These are phyloP conservation scores for Trichogramma pretiosum DNA, from an alignment of 1,140 invertebrate genomes.

Conservation along the genomic window DNA sequence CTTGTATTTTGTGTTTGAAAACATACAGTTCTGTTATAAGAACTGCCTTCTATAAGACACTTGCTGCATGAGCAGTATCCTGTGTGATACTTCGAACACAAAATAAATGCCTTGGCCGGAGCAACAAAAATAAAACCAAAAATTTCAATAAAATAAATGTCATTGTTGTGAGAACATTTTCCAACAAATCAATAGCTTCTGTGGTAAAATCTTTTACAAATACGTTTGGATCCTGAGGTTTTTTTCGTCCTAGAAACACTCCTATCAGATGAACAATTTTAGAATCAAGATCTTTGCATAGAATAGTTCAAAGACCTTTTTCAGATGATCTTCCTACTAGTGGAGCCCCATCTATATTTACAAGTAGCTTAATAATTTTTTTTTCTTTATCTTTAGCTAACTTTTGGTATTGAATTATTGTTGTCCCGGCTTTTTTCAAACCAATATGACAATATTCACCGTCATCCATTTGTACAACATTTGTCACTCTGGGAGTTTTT, in stretches of 20 bases:
- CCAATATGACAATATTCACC: background rate
- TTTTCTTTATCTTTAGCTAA: background rate
- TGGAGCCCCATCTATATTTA: background rate
- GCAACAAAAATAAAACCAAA: background rate
- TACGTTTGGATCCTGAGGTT: background rate
- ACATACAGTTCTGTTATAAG: background rate
- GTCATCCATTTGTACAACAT: background rate
- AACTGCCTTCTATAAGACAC: background rate
- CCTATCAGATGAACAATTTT: background rate
- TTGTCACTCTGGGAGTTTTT: background rate
- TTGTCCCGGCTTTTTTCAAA: background rate
- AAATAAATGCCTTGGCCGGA: background rate
- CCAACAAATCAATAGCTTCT: background rate
- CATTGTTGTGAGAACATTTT: background rate
- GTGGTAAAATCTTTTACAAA: background rate
- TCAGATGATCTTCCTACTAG: background rate
- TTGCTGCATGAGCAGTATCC: background rate
- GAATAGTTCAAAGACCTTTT: background rate
- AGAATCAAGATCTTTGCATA: background rate
- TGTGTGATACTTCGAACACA: background rate
- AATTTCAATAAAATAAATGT: background rate
- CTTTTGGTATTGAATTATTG: background rate
- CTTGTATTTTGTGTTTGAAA: no score
- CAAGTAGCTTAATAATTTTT: background rate
- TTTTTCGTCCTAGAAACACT: background rate